Evolutionary conservation across 1,140 invertebrate species (phyloP).

Genomic region (Latrodectus geometricus): DNA sequence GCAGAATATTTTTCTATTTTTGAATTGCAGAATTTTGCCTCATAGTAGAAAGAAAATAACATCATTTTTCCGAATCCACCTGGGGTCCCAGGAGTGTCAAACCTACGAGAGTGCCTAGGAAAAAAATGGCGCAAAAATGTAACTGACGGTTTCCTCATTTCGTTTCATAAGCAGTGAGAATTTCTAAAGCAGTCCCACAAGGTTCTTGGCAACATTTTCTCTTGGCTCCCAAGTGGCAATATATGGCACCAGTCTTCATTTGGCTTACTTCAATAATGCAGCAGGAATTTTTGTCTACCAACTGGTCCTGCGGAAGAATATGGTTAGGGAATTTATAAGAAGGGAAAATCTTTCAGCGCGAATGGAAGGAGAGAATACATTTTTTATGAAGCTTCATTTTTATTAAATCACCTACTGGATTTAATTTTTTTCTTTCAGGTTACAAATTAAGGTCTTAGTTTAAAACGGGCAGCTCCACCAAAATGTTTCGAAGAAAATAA

Average conservation of each 20-base stretch:
- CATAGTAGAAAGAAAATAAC: neutral
- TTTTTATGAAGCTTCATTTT: neutral
- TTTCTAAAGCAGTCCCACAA: constrained; percentile 26
- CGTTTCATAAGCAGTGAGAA: constrained; percentile 41
- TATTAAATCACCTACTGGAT: neutral
- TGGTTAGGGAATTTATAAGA: neutral
- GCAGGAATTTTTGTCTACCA: neutral
- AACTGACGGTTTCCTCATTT: constrained; percentile 5
- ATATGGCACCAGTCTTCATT: neutral
- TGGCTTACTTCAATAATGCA: neutral
- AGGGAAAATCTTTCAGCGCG: too few relatives aligned
- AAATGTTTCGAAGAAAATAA: too few relatives aligned
- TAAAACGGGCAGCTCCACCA: neutral
- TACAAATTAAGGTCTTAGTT: neutral
- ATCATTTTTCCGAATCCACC: constrained; percentile 19
- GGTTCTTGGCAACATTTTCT: neutral
- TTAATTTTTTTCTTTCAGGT: neutral
- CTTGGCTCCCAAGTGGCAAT: neutral
- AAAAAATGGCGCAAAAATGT: neutral
- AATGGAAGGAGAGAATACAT: neutral
- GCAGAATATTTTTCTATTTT: too few relatives aligned
- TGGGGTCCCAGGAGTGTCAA: neutral
- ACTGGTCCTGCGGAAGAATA: neutral
- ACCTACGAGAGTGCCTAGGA: neutral
- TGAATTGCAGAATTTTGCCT: too few relatives aligned